A percentile compares a stretch with the other conserved stretches of the same genome.
These are phyloP conservation scores for Orthosia gothica DNA, from an alignment of 2,888 invertebrate species.

Conservation along the genomic window DNA sequence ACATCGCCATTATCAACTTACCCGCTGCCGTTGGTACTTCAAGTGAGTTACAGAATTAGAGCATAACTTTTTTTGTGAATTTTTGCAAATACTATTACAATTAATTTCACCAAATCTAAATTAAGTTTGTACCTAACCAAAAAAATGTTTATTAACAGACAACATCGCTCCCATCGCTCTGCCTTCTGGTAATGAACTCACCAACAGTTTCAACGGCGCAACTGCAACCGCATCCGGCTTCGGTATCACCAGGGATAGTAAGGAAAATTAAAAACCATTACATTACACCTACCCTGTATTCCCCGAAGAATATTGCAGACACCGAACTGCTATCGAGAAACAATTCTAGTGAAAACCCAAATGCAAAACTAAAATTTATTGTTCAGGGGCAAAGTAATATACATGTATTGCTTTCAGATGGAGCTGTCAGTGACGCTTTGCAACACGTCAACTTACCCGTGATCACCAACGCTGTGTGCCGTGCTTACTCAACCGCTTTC, in stretches of 20 bases:
- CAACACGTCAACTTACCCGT: conserved; percentile 28
- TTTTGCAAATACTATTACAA: not conserved
- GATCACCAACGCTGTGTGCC: conserved; percentile 11
- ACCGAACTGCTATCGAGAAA: too few species aligned
- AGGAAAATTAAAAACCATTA: conserved; percentile 22
- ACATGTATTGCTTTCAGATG: not conserved
- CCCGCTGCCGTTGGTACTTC: conserved; percentile 58
- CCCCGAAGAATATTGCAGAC: not conserved
- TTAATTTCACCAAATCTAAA: too few species aligned
- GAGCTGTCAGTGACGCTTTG: conserved; percentile 1
- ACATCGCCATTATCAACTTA: conserved; percentile 76
- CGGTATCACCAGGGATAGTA: conserved; percentile 72
- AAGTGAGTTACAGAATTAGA: conserved; percentile 60
- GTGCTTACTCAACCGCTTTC: conserved; percentile 2
- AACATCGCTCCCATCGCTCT: conserved; percentile 69
- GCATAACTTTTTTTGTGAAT: not conserved
- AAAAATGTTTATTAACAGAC: conserved; percentile 47
- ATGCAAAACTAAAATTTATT: too few species aligned
- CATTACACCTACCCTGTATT: not conserved
- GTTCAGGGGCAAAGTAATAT: not conserved
- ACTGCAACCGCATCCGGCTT: conserved; percentile 79
- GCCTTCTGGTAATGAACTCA: conserved; percentile 69
- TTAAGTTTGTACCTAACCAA: not conserved
- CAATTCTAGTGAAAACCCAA: too few species aligned
- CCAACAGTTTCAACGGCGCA: conserved; percentile 70